A percentile compares a stretch with the other conserved stretches of the same genome.
Conservation (phyloP, 2,888 invertebrate genomes). For the Phaedon cochleariae region DNA sequence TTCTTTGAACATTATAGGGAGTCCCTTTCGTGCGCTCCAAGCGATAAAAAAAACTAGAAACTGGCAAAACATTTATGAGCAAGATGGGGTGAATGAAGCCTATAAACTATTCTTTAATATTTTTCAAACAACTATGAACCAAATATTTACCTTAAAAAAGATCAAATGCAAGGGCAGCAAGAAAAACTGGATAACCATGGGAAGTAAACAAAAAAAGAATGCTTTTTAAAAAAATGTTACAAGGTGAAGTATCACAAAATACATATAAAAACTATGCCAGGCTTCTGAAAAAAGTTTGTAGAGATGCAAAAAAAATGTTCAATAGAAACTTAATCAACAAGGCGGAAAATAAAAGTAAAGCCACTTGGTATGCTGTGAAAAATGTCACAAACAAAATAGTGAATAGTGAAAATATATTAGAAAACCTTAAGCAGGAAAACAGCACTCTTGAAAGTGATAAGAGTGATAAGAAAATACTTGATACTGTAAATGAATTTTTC, state of each 20-base stretch:
- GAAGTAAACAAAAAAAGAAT: conserved; percentile 6
- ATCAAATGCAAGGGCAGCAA: not conserved
- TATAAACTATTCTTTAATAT: not conserved
- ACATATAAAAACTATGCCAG: not conserved
- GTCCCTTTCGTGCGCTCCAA: too few relatives aligned
- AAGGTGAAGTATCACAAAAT: not conserved
- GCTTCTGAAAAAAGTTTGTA: not conserved
- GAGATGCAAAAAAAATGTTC: not conserved
- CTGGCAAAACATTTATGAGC: not conserved
- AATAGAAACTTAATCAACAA: not conserved
- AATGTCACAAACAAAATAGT: not conserved
- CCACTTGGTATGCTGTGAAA: not conserved
- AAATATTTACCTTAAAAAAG: not conserved
- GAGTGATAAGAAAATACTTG: not conserved
- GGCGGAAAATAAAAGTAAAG: not conserved
- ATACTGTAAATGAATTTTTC: not conserved
- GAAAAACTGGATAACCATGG: not conserved
- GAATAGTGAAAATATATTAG: not conserved
- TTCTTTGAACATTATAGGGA: too few relatives aligned
- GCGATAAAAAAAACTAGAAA: too few relatives aligned
- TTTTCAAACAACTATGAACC: not conserved
- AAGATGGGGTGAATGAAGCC: not conserved
- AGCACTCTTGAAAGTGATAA: not conserved
- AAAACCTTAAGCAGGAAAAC: not conserved
- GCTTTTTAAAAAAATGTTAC: not conserved